Evolutionary conservation across 2,888 invertebrate species (phyloP).

Genomic region (Prosopocoilus inquinatus): DNA sequence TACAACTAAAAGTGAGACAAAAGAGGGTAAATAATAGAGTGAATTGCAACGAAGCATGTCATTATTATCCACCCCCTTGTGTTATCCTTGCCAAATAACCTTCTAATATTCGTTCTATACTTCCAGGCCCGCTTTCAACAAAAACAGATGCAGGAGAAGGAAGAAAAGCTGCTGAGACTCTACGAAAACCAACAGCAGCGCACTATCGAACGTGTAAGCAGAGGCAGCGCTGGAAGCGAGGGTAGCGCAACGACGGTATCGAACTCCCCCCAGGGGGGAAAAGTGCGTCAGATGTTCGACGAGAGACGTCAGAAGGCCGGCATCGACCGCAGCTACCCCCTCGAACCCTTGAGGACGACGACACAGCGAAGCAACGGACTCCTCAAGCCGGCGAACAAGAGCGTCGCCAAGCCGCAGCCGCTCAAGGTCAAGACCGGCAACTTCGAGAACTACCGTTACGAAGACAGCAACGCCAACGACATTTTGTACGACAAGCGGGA

Average conservation of each 20-base stretch:
- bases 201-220: constrained; percentile 59
- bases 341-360: constrained; percentile 67
- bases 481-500: constrained; percentile 26
- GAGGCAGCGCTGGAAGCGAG: constrained; percentile 54
- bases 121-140: constrained; percentile 80
- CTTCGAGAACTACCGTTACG: constrained; percentile 13
- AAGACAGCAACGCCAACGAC: constrained; percentile 23
- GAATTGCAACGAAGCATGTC: no score
- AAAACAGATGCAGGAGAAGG: constrained; percentile 77
- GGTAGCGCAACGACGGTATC: constrained; percentile 36
- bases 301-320: constrained; percentile 74
- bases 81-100: no score
- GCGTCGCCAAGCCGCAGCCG: constrained; percentile 50
- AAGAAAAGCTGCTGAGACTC: constrained; percentile 70
- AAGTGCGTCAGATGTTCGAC: constrained; percentile 83
- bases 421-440: constrained; percentile 41
- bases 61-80: no score
- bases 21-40: no score
- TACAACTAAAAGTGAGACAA: no score
- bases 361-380: not conserved
- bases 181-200: constrained; percentile 68
- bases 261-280: constrained; percentile 35
- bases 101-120: constrained; percentile 6
- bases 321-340: constrained; percentile 78
- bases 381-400: not conserved